Evolutionary conservation across 2,888 invertebrate species (phyloP).

Genomic region (Ophraella communa): DNA sequence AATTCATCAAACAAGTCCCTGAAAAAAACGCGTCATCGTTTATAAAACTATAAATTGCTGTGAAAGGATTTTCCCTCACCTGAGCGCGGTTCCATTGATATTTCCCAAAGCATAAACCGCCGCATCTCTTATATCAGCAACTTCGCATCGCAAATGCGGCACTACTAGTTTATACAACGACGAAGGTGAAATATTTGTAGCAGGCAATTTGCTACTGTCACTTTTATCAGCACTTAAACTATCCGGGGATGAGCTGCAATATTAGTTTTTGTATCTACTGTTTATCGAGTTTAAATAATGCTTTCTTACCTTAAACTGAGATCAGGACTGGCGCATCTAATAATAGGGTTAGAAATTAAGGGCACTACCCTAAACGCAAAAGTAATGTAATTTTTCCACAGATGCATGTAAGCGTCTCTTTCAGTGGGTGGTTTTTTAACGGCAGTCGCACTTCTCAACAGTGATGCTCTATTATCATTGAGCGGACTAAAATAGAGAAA

Average conservation of each 20-base stretch:
- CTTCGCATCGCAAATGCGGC: constrained; percentile 91
- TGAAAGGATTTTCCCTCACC: constrained; percentile 72
- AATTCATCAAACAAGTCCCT: constrained; percentile 98
- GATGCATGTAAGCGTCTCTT: constrained; percentile 91
- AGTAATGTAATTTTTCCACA: constrained; percentile 98
- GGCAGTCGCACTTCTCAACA: constrained; percentile 85
- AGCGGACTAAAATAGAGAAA: constrained; percentile 79
- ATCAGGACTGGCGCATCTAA: constrained; percentile 93
- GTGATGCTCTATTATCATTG: constrained; percentile 94
- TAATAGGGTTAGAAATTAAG: constrained; percentile 83
- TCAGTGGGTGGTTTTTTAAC: constrained; percentile 92
- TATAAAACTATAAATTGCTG: too few relatives aligned
- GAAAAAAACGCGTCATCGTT: too few relatives aligned
- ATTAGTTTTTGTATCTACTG: constrained; percentile 46
- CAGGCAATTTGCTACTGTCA: constrained; percentile 67
- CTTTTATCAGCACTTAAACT: constrained; percentile 83
- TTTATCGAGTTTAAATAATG: too few relatives aligned
- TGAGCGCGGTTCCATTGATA: constrained; percentile 92
- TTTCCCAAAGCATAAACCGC: constrained; percentile 93
- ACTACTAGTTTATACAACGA: constrained; percentile 92
- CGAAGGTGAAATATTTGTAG: constrained; percentile 77
- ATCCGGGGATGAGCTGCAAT: constrained; percentile 86
- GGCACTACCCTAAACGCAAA: constrained; percentile 97
- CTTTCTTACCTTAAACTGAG: constrained; percentile 80
- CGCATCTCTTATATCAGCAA: constrained; percentile 91